These are phyloP conservation scores for Meteorus cinctellus DNA, from an alignment of 2,888 invertebrate species.

Conservation along the genomic window DNA sequence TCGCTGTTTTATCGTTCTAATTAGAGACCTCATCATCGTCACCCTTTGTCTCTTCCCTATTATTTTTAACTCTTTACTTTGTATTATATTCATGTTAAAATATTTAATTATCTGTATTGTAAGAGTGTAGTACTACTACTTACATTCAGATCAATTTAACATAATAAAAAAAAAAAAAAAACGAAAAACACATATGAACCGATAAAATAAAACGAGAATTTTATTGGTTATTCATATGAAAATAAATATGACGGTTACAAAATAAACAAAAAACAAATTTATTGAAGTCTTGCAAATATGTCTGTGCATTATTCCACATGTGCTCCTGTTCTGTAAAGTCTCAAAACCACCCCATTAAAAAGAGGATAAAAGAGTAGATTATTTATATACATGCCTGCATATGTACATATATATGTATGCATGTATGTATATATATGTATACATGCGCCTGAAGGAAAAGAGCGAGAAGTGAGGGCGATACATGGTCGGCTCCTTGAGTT, in stretches of 20 bases:
- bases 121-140: background rate
- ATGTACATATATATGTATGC: background rate
- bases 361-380: constrained; percentile 21
- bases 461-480: background rate
- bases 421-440: background rate
- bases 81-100: background rate
- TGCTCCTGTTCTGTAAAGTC: constrained; percentile 20
- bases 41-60: background rate
- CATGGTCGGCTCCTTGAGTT: constrained; percentile 35
- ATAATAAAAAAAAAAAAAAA: constrained; percentile 39
- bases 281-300: constrained; percentile 32
- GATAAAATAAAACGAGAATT: constrained; percentile 21
- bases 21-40: background rate
- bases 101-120: background rate
- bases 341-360: constrained; percentile 43
- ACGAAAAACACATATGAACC: too few species aligned
- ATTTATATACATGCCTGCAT: background rate
- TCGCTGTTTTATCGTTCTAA: background rate
- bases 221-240: constrained; percentile 26
- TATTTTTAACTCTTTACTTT: background rate
- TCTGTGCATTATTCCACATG: constrained; percentile 37
- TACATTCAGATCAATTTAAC: background rate
- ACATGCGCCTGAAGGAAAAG: background rate
- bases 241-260: background rate
- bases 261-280: constrained; percentile 7